phyloP scores from a whole-genome alignment of 2,797 vertebrate species.

The Astyanax mexicanus region DNA sequence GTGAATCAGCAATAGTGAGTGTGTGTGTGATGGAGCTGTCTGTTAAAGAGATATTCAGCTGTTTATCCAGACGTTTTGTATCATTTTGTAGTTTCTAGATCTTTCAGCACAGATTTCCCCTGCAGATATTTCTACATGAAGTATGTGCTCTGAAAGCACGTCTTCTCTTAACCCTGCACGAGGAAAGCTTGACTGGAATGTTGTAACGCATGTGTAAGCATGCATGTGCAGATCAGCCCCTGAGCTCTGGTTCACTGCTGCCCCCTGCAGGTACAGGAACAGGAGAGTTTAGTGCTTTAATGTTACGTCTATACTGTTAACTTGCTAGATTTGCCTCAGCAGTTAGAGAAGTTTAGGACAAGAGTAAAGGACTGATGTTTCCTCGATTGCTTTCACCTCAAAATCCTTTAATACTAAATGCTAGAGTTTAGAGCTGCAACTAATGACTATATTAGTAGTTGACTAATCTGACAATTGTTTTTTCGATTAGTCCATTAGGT shows the following conservation, averaged over 20 bases:
- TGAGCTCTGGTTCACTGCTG: constrained; percentile 1
- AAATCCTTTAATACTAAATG: too few relatives aligned
- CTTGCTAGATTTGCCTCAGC: too few relatives aligned
- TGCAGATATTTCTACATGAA: neutral
- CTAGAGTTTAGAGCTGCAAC: too few relatives aligned
- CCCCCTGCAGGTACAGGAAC: constrained; percentile 19
- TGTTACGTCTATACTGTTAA: too few relatives aligned
- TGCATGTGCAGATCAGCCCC: neutral
- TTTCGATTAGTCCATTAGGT: too few relatives aligned
- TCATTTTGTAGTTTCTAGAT: too few relatives aligned
- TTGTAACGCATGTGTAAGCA: constrained; percentile 31
- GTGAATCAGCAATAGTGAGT: neutral
- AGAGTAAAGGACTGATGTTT: too few relatives aligned
- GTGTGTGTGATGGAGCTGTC: neutral
- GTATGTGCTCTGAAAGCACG: neutral
- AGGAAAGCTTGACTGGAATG: constrained; percentile 23
- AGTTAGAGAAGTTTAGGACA: too few relatives aligned
- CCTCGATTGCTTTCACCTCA: too few relatives aligned
- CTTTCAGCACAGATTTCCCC: too few relatives aligned
- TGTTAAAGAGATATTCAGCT: neutral
- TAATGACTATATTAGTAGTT: too few relatives aligned
- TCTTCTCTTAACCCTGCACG: neutral
- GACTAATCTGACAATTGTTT: too few relatives aligned
- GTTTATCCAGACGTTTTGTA: neutral
- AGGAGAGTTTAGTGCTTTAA: neutral